Percentiles rank a stretch among this genome's conserved stretches.
Evolutionary conservation across 2,113 vertebrate species (phyloP).

Genomic region (Cyprinus carpio): DNA sequence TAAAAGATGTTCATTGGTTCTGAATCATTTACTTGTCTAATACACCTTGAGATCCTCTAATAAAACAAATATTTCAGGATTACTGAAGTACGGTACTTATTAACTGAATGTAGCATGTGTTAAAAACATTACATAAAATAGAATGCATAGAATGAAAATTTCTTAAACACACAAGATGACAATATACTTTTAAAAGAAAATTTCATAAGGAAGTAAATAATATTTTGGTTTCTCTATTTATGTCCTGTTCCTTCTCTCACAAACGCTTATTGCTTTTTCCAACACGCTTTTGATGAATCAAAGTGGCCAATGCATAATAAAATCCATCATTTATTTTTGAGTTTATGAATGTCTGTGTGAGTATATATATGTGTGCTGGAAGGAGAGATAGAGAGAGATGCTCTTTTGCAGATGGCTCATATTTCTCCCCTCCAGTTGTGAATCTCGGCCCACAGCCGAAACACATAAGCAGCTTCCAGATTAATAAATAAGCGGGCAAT

Average conservation of each 20-base stretch:
- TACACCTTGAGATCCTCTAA: background rate
- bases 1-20: background rate
- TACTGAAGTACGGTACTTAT: background rate
- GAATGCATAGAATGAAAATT: background rate
- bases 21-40: background rate
- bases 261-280: background rate
- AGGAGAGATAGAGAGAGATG: constrained; percentile 9
- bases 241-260: background rate
- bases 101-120: background rate
- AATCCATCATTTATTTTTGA: background rate
- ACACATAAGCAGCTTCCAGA: constrained; percentile 44
- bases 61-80: background rate
- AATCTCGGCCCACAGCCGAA: constrained; percentile 16
- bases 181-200: background rate
- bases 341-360: background rate
- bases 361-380: background rate
- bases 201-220: background rate
- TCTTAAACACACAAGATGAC: background rate
- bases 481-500: constrained; percentile 45
- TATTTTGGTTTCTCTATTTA: background rate
- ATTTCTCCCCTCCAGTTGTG: constrained; percentile 39
- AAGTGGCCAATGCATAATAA: background rate
- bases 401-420: constrained; percentile 31
- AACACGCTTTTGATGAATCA: background rate
- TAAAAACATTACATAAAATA: background rate